Base-by-base conservation (phyloP, 2,113 vertebrate species). In the Nannobrachium achirus region DNA sequence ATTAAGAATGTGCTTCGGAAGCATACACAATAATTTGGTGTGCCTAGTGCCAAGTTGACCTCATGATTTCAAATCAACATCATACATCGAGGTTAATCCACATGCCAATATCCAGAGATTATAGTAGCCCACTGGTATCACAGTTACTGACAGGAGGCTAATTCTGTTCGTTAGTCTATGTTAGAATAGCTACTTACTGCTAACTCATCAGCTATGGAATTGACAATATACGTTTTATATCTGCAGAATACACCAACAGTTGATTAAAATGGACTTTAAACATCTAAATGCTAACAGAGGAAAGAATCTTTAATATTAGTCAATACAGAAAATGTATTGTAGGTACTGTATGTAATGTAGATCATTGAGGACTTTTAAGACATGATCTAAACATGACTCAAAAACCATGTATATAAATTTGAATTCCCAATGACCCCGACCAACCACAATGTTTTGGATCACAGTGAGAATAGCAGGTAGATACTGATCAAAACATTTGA, bases 1-100 rank as follows among this genome's bases (percentile, higher is more conserved):
- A 89, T 91, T 91, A 88, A 55, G 80, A 89, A 88, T 77, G 71
- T 75, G 75, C 71, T 70, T 73, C 73, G 80, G 73, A 71, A 71
- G 62, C 71, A 87, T 50, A 63, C 69, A 86, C 69, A 86, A 71
- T 79, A 75, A 73, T 80, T 59, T 63, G 73, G 63, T 8, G 39
- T 58, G n/a, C 10, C 57, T 10, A 15, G 73, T 84, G 57, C 65
- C 69, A 80, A 25, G 33, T 73, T 52, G 65, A 76, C 48, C 42
- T 68, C 68, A 46, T 61, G 56, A 58, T 56, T 72, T 64, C 10
- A 15, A 41, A 20, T 71, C 52, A 63, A 53, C 45, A 60, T 57
- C 38, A 46, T 67, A 89, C 75, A 80, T 66, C 7, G 76, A 71
- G 69, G 67, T 82, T 70, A 76, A 76, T 71, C 40, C 63, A 84